Evolutionary conservation across 2,797 vertebrate species (phyloP).

Genomic region (Triplophysa bombifrons): DNA sequence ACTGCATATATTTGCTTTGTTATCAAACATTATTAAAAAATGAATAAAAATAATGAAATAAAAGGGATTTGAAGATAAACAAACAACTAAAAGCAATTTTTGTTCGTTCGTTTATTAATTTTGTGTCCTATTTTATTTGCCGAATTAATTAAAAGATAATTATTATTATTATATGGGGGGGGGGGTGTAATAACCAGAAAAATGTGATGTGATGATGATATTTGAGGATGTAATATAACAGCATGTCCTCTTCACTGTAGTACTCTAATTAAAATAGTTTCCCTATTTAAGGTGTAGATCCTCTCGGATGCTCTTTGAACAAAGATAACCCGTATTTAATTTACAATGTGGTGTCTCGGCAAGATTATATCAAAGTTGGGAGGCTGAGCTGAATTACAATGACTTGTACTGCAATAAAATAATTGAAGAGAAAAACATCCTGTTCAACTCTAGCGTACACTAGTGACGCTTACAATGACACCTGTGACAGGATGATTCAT

Average conservation of each 20-base stretch:
- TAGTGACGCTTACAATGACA: background rate
- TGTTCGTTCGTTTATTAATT: too few species aligned
- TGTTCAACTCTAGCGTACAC: background rate
- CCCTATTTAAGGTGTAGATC: constrained; percentile 62
- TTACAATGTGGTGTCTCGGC: constrained; percentile 34
- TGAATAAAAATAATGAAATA: too few species aligned
- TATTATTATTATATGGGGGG: too few species aligned
- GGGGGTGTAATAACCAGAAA: too few species aligned
- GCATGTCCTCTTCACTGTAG: constrained; percentile 47
- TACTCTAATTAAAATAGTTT: constrained; percentile 67
- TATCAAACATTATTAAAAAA: too few species aligned
- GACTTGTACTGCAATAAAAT: constrained; percentile 14
- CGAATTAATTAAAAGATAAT: too few species aligned
- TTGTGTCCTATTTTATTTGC: too few species aligned
- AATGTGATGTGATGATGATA: background rate
- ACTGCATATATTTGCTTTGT: too few species aligned
- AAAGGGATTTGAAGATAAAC: too few species aligned
- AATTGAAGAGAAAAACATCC: background rate
- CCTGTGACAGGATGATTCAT: background rate
- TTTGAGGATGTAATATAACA: constrained; percentile 47
- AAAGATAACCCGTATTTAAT: constrained; percentile 62
- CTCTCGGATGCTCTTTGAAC: constrained; percentile 69
- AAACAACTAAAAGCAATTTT: too few species aligned
- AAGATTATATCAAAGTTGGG: constrained; percentile 55
- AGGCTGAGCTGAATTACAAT: constrained; percentile 26